Evolutionary conservation across 2,888 invertebrate genomes (phyloP), one percentile per base, ranked within the genome.

Genomic region (Drosophila bunnanda): DNA sequence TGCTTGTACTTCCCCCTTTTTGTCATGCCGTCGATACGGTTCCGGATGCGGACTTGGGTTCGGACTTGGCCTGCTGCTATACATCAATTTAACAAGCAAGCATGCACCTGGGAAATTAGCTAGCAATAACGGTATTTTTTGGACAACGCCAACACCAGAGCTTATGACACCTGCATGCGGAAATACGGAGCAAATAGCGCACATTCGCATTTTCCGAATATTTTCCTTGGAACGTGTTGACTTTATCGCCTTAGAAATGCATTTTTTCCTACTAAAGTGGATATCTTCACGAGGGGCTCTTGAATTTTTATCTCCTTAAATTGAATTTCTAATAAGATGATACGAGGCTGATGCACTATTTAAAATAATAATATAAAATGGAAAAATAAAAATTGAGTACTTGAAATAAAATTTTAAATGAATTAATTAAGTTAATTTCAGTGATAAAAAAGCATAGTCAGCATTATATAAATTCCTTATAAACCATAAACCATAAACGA

Each of bases 31-130:
- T 46, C 15, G 56, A 10, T 32, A 20, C 12, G 22, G 56, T 20
- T 44, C 12, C 38, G 38, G 38, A 12, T 32, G 15, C 12, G 38
- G 25, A 28, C 44, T 67, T 44, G 68, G 46, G 39, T 17, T 43
- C 39, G 56, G 56, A 46, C 65, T 54, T 61, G 73, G 70, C 62
- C 62, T 44, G 43, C 43, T 44, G 41, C 88, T 58, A 83, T 88
- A 72, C 87, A 88, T 84, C 84, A 83, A 82, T 88, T 82, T 86
- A 87, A 89, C 85, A 81, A 87, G 85, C 78, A 78, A 89, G 82
- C 84, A 84, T 81, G 85, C 89, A 89, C 89, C 75, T 73, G 85
- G 85, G 85, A 85, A 85, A 85, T 85, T 85, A 89, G 89, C 76
- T 59, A 59, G 82, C 76, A 79, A 87, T 83, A 88, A 76, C 76